Evolutionary conservation across 53 echinoderm and acorn worm species (phyloP), one percentile per base, ranked within the genome.

Genomic region (Zoroaster sp.): DNA sequence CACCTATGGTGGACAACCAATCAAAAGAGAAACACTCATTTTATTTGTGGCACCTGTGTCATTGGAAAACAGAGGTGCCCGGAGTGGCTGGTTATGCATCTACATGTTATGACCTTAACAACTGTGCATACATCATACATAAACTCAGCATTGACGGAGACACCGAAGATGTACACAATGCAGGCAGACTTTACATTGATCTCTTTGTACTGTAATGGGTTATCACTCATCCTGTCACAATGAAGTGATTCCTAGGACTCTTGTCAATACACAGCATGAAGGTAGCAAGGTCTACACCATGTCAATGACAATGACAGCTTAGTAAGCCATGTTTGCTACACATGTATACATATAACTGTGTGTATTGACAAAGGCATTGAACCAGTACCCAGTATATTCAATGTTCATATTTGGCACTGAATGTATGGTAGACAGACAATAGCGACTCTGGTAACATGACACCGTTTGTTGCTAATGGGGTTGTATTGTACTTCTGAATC

Each of bases 301-400:
- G 71, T 71, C 85, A 71, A 36, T 70, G 85, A 85, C 85, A 70
- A 69, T 40, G 35, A 59, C 39, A 55, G 63, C 33, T 73, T 44
- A 52, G 51, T 31, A 70, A 1, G 49, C 85, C 69, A 85, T 85
- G 47, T 85, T 31, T 71, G 69, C 51, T 47, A 33, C 71, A 32
- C 39, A 37, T n/a, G 21, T 74, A 74, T 74, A 74, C 70, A 83
- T 65, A 70, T 39, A 41, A 69, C 69, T 15, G 40, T 46, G 70
- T 83, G 23, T 45, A 35, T 35, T 85, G 71, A 85, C 85, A 85
- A 85, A 85, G 71, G 35, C 85, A 47, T 36, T 70, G 32, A 66
- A 70, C 71, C 37, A 66, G 35, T 28, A 35, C 53, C 11, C 30
- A 31, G 47, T 15, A 52, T 35, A 52, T 30, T 8, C 10, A 45